phyloP scores from a whole-genome alignment of 2,888 invertebrate species.

The Perdita meconis region DNA sequence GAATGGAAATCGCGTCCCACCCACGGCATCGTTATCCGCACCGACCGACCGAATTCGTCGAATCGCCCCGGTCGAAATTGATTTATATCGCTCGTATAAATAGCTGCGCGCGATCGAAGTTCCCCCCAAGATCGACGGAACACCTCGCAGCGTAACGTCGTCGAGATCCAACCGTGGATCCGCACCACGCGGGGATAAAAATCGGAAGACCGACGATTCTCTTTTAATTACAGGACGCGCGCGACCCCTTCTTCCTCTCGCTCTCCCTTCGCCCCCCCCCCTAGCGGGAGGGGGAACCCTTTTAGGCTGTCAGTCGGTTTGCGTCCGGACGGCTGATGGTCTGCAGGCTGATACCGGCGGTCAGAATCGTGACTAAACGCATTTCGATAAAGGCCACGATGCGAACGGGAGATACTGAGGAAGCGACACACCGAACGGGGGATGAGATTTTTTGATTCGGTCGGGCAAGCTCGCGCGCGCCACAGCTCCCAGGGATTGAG shows the following conservation, averaged over 20 bases:
- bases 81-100: slow-evolving; percentile 38
- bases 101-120: neutral
- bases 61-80: slow-evolving; percentile 29
- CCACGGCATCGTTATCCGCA: slow-evolving; percentile 26
- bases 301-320: slow-evolving; percentile 38
- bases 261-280: neutral
- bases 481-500: slow-evolving; percentile 51
- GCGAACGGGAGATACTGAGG: slow-evolving; percentile 51
- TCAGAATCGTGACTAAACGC: slow-evolving; percentile 58
- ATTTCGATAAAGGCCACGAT: slow-evolving; percentile 59
- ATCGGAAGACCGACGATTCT: slow-evolving; percentile 37
- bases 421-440: slow-evolving; percentile 42
- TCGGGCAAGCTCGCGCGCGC: slow-evolving; percentile 8
- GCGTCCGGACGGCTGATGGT: slow-evolving; percentile 24
- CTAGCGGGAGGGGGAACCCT: slow-evolving; percentile 26
- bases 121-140: neutral
- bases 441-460: slow-evolving; percentile 38
- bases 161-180: slow-evolving; percentile 8
- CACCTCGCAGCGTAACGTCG: slow-evolving; percentile 4
- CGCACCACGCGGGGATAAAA: slow-evolving; percentile 7
- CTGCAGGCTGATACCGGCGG: slow-evolving; percentile 31
- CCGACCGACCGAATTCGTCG: slow-evolving; percentile 29
- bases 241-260: slow-evolving; percentile 16
- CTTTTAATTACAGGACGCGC: slow-evolving; percentile 50
- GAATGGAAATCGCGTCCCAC: slow-evolving; percentile 39